Percentiles rank a stretch among this genome's conserved stretches.
These are phyloP conservation scores for Strigamia maritima DNA, from an alignment of 2,888 invertebrate genomes.

Conservation along the genomic window DNA sequence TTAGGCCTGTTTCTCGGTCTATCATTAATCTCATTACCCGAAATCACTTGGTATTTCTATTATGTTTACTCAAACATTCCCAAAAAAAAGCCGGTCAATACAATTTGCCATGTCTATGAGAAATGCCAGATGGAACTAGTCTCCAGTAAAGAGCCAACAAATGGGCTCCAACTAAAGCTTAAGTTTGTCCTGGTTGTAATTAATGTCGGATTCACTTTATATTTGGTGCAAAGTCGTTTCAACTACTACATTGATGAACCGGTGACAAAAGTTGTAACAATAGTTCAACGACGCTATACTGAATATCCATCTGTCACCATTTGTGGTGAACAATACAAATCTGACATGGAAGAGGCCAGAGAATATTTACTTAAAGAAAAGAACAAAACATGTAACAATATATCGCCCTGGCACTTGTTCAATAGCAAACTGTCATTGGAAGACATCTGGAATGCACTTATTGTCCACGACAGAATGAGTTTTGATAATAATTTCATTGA, in stretches of 20 bases:
- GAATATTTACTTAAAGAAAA: not conserved
- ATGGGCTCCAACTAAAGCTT: not conserved
- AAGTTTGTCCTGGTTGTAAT: not conserved
- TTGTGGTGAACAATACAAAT: not conserved
- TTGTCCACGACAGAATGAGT: not conserved
- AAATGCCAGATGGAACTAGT: not conserved
- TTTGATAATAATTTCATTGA: not conserved
- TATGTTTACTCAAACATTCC: not conserved
- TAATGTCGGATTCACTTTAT: not conserved
- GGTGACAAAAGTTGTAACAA: not conserved
- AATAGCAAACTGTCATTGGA: not conserved
- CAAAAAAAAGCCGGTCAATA: not conserved
- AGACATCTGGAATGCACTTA: not conserved
- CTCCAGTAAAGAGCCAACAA: not conserved
- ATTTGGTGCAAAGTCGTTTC: not conserved
- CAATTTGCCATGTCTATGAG: not conserved
- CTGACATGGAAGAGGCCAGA: too few species aligned
- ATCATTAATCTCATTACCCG: not conserved
- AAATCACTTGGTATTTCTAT: not conserved
- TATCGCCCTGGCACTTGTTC: not conserved
- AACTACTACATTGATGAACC: not conserved
- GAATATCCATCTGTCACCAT: not conserved
- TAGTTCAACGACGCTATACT: not conserved
- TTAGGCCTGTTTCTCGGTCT: not conserved
- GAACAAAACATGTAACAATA: not conserved